These are phyloP conservation scores for Lanius ludovicianus DNA, from an alignment of 2,113 vertebrate genomes.

Conservation along the genomic window DNA sequence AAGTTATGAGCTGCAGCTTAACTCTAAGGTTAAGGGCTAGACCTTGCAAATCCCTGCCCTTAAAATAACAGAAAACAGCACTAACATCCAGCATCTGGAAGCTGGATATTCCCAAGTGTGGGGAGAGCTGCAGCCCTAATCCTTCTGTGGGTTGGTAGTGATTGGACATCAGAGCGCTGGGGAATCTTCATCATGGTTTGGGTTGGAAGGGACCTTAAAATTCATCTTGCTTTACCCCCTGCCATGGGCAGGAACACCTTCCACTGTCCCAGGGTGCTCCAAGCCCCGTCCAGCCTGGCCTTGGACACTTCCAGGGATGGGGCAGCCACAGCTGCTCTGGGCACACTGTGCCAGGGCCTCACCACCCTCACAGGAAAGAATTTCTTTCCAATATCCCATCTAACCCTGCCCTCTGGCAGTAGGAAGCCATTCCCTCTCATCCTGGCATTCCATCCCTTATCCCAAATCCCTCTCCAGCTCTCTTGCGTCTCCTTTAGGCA, in stretches of 20 bases:
- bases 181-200: not conserved
- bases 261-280: not conserved
- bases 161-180: not conserved
- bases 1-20: not conserved
- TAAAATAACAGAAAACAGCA: not conserved
- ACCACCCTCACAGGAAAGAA: not conserved
- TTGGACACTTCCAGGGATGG: not conserved
- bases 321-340: not conserved
- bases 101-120: not conserved
- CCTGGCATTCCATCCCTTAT: not conserved
- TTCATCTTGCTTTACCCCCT: not conserved
- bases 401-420: not conserved
- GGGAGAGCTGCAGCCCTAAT: not conserved
- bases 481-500: not conserved
- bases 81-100: not conserved
- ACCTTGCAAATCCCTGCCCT: not conserved
- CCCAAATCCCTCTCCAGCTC: not conserved
- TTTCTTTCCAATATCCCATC: not conserved
- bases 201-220: not conserved
- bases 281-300: fast-evolving
- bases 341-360: not conserved
- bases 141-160: not conserved
- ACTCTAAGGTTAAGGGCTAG: not conserved
- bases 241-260: not conserved
- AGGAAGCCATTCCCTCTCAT: not conserved